These are phyloP conservation scores for Trachelus tabidus DNA, from an alignment of 2,888 invertebrate genomes.

Conservation along the genomic window DNA sequence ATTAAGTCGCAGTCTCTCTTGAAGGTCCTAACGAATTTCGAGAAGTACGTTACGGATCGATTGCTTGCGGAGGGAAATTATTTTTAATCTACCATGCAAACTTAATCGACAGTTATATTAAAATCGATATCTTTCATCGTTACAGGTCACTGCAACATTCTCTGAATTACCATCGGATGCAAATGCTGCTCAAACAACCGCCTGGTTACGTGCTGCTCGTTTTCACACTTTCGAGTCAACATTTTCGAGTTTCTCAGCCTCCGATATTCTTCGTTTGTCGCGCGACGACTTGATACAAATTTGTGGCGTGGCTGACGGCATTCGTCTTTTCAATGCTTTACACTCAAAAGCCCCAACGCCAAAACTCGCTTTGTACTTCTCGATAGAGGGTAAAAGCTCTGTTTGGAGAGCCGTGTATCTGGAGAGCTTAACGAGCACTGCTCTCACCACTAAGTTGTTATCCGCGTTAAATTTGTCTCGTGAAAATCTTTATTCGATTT, in stretches of 20 bases:
- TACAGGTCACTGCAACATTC: conserved; percentile 64
- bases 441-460: conserved; percentile 57
- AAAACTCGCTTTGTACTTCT: conserved; percentile 85
- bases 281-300: conserved; percentile 94
- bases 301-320: conserved; percentile 94
- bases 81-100: neutral
- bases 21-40: neutral
- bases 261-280: conserved; percentile 88
- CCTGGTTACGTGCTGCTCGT: conserved; percentile 84
- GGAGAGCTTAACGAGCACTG: conserved; percentile 59
- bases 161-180: conserved; percentile 73
- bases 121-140: neutral
- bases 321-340: conserved; percentile 89
- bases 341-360: conserved; percentile 83
- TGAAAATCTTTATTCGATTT: conserved; percentile 67
- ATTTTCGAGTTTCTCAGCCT: conserved; percentile 87
- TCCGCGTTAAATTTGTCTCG: conserved; percentile 56
- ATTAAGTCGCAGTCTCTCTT: neutral
- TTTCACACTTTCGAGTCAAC: conserved; percentile 81
- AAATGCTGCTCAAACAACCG: conserved; percentile 77
- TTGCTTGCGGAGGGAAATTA: neutral
- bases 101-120: neutral
- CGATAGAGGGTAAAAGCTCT: conserved; percentile 72
- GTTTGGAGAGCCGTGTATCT: conserved; percentile 87
- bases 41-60: neutral